Base-by-base conservation (phyloP, 2,113 vertebrate genomes). In the Petromus typicus region DNA sequence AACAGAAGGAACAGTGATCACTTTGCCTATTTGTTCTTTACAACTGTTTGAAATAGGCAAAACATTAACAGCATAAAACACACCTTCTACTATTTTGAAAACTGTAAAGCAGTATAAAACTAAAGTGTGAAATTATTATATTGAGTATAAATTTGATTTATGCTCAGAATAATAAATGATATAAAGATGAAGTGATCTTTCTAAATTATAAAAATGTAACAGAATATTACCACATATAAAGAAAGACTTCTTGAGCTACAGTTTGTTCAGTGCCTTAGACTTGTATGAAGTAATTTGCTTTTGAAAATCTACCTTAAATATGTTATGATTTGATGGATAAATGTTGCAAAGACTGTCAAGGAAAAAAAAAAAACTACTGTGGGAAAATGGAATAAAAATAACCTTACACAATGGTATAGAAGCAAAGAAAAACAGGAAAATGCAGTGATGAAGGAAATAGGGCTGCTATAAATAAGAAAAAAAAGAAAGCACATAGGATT, bases 361-460 rank as follows among this genome's bases (percentile, higher is more conserved):
- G n/a, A 85, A 75, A 96, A 94, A n/a, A n/a, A 85, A 75, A 96
- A 94, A 87, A 51, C 87, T 80, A 96, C 37, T 45, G 64, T 92
- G 37, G 43, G 18, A 80, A 94, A 93, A 87, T 91, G 75, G 83
- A 91, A 93, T 69, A 80, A 95, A 96, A 93, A 94, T 90, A 80
- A 91, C 69, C 82, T 91, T 27, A 48, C 37, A 95, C 43, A 85
- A 59, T 87, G 76, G 48, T 4, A 93, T 20, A 3, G 64, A 76
- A 93, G 57, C 56, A 91, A 88, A 89, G 54, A 57, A 86, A 94
- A 96, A 86, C 40, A 86, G 78, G 75, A 94, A 94, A 96, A 66
- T 85, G 67, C 69, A n/a, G 59, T 59, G 30, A 93, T 79, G 78
- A 91, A 37, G 82, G 71, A 96, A 96, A 91, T 82, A 48, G 34